Percentiles rank a stretch among this genome's conserved stretches.
These are phyloP conservation scores for Aplysina aerophoba DNA, from an alignment of 37 sponge, comb jelly and placozoan species.

Conservation along the genomic window DNA sequence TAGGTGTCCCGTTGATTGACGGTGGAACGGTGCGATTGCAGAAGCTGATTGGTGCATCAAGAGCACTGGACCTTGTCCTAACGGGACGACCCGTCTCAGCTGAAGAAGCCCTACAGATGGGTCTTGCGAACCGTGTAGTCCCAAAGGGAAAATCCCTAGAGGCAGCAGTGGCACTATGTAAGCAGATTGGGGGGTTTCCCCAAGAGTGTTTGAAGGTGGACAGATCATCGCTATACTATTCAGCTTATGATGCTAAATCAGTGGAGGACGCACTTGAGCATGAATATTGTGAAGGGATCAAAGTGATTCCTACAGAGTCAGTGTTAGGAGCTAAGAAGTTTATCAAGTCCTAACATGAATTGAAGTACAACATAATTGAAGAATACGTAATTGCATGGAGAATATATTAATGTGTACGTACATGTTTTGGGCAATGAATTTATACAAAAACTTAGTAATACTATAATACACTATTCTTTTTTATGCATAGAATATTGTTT, in stretches of 20 bases:
- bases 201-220: constrained; percentile 64
- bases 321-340: constrained; percentile 30
- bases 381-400: no score
- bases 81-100: constrained; percentile 71
- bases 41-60: constrained; percentile 69
- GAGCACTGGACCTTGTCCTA: constrained; percentile 78
- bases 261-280: constrained; percentile 22
- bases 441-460: no score
- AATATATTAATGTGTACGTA: no score
- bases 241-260: constrained; percentile 8
- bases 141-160: constrained; percentile 43
- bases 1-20: constrained; percentile 81
- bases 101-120: constrained; percentile 55
- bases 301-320: constrained; percentile 21
- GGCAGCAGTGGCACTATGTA: constrained; percentile 55
- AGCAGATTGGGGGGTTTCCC: constrained; percentile 60
- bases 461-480: no score
- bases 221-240: constrained; percentile 39
- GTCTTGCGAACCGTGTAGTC: constrained; percentile 69
- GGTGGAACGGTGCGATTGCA: constrained; percentile 78
- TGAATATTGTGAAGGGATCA: constrained; percentile 30
- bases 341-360: no score
- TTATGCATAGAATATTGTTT: no score
- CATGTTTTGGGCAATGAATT: no score
- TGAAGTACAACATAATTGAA: no score